Percentiles rank a stretch among this genome's conserved stretches.
Conservation (phyloP, 1,140 invertebrate species). For the Oncopodura yosiiana region DNA sequence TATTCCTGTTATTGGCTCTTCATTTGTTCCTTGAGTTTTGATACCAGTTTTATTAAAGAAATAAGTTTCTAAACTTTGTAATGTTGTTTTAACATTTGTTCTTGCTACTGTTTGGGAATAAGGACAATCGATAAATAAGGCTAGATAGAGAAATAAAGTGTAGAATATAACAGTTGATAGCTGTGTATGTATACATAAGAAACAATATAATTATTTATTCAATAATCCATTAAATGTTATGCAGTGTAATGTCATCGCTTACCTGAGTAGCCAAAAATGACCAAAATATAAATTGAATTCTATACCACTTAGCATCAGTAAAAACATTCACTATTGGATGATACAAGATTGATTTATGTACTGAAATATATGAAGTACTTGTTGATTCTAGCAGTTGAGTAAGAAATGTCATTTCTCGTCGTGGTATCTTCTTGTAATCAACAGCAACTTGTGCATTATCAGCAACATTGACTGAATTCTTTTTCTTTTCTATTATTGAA, state of each 20-base stretch:
- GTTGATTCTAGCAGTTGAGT: slow-evolving; percentile 8
- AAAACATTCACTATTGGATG: slow-evolving; percentile 29
- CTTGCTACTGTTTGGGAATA: too few relatives aligned
- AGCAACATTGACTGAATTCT: background rate
- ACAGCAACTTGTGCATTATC: background rate
- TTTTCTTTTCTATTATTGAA: background rate
- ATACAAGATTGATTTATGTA: slow-evolving; percentile 12
- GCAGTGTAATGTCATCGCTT: background rate
- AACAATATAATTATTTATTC: too few relatives aligned
- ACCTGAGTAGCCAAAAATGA: slow-evolving; percentile 19
- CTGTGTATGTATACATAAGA: too few relatives aligned
- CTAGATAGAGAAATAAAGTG: slow-evolving; percentile 9
- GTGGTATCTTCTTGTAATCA: background rate
- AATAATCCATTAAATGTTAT: too few relatives aligned
- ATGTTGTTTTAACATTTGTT: too few relatives aligned
- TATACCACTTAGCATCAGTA: slow-evolving; percentile 26
- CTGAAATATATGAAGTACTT: background rate
- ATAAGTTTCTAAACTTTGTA: too few relatives aligned
- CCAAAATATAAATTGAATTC: slow-evolving; percentile 17
- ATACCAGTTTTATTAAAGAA: too few relatives aligned
- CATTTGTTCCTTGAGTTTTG: too few relatives aligned
- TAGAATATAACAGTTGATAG: too few relatives aligned
- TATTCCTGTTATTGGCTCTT: too few relatives aligned
- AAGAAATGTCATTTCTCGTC: slow-evolving; percentile 24
- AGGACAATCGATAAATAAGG: slow-evolving; percentile 23